Percentiles rank a stretch among this genome's conserved stretches.
These are phyloP conservation scores for Agrypnus murinus DNA, from an alignment of 2,888 invertebrate species.

Conservation along the genomic window DNA sequence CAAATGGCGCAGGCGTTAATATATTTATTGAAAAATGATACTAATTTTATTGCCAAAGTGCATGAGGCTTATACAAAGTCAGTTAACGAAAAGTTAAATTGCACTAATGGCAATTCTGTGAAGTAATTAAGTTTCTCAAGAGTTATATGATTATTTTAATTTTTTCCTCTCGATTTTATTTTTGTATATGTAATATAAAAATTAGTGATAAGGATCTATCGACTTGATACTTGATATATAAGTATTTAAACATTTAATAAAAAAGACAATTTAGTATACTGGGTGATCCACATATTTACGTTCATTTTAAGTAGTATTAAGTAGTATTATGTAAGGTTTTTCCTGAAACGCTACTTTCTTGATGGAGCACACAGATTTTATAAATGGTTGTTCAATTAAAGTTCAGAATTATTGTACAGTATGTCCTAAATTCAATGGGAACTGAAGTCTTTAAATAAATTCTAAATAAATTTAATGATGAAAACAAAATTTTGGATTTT, in stretches of 20 bases:
- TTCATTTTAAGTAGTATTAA: background rate
- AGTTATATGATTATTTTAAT: constrained; percentile 23
- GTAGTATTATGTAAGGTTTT: no score
- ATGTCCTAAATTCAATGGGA: no score
- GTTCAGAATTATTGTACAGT: no score
- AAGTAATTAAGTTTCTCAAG: constrained; percentile 40
- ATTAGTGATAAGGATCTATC: constrained; percentile 14
- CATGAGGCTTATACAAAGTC: constrained; percentile 95
- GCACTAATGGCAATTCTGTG: constrained; percentile 37
- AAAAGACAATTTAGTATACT: constrained; percentile 17
- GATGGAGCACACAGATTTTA: no score
- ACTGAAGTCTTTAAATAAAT: no score
- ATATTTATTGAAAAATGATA: constrained; percentile 90
- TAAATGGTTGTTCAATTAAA: no score
- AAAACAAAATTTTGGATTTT: no score
- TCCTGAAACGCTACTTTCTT: no score
- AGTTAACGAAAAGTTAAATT: constrained; percentile 76
- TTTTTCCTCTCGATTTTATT: background rate
- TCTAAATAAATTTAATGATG: no score
- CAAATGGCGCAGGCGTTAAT: constrained; percentile 93
- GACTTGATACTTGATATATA: constrained; percentile 20
- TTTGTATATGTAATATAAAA: constrained; percentile 3
- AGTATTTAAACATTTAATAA: constrained; percentile 17
- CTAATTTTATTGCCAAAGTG: constrained; percentile 90
- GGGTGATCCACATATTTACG: background rate